Percentiles rank a stretch among this genome's conserved stretches.
Conservation (phyloP, 2,113 vertebrate genomes). For the Tiliqua scincoides region DNA sequence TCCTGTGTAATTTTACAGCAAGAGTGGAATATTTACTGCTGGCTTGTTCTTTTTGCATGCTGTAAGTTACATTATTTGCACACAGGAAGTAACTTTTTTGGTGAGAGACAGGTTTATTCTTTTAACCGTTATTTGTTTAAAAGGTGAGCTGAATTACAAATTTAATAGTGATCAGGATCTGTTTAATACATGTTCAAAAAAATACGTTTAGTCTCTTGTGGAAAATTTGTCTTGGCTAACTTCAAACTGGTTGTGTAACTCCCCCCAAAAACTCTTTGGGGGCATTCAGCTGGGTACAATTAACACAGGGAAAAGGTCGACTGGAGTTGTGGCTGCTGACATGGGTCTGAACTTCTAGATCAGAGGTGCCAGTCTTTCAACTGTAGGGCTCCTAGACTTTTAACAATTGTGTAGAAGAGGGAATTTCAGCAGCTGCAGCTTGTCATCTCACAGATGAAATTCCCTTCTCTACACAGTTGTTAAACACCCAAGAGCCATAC, state of each 20-base stretch:
- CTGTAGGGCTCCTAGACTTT: too few relatives aligned
- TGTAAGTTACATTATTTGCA: conserved; percentile 22
- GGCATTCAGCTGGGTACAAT: not conserved
- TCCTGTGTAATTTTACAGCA: conserved; percentile 21
- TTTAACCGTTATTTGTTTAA: conserved; percentile 1
- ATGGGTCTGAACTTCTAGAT: too few relatives aligned
- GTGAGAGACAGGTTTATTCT: not conserved
- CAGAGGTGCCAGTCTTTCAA: too few relatives aligned
- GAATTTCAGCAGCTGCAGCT: too few relatives aligned
- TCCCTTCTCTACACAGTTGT: too few relatives aligned
- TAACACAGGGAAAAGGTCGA: too few relatives aligned
- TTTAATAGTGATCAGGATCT: fast-evolving
- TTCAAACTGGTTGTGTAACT: not conserved
- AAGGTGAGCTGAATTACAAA: not conserved
- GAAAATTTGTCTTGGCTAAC: fast-evolving
- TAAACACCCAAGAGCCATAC: too few relatives aligned
- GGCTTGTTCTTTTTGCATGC: not conserved
- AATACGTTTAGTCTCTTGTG: fast-evolving
- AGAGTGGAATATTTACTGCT: conserved; percentile 25
- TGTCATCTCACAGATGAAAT: too few relatives aligned
- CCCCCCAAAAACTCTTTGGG: not conserved
- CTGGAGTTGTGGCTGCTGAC: too few relatives aligned
- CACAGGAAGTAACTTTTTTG: conserved; percentile 8
- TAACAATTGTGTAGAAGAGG: too few relatives aligned
- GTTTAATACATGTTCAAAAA: not conserved